These are phyloP conservation scores for Melanotaenia maccullochi DNA, from an alignment of 2,797 vertebrate species.

Conservation along the genomic window DNA sequence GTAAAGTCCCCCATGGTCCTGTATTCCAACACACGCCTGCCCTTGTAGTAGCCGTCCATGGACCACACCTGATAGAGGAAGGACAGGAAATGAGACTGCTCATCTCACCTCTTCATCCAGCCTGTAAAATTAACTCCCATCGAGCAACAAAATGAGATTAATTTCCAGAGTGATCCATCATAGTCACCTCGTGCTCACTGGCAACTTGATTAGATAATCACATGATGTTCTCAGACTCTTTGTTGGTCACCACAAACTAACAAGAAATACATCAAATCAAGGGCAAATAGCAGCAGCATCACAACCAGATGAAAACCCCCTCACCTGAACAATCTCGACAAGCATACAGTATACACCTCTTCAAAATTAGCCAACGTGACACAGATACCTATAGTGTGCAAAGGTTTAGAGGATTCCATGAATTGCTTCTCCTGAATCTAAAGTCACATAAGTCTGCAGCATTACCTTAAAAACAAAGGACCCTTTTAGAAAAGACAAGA, in stretches of 20 bases:
- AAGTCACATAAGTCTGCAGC: slow-evolving; percentile 1
- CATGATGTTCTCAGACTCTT: slow-evolving; percentile 3
- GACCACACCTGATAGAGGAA: slow-evolving; percentile 88
- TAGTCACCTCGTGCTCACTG: slow-evolving; percentile 1
- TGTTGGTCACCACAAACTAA: neutral
- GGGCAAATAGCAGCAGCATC: neutral
- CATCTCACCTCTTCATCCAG: neutral
- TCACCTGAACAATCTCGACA: neutral
- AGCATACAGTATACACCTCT: neutral
- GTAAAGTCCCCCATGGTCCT: slow-evolving; percentile 91
- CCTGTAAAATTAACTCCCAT: slow-evolving; percentile 6
- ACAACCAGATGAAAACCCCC: neutral
- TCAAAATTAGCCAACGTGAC: neutral
- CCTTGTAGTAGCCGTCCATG: slow-evolving; percentile 96
- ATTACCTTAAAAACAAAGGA: neutral
- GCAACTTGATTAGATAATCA: slow-evolving; percentile 31
- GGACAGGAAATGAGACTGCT: neutral
- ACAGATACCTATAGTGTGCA: neutral
- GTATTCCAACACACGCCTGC: slow-evolving; percentile 92
- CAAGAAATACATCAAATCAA: slow-evolving; percentile 14
- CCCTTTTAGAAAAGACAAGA: neutral
- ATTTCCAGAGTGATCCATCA: slow-evolving; percentile 20
- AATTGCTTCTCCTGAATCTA: neutral
- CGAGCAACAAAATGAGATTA: slow-evolving; percentile 1
- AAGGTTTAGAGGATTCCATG: neutral